A percentile compares a stretch with the other conserved stretches of the same genome.
Conservation (phyloP, 2,797 vertebrate genomes). For the Urophycis tenuis region DNA sequence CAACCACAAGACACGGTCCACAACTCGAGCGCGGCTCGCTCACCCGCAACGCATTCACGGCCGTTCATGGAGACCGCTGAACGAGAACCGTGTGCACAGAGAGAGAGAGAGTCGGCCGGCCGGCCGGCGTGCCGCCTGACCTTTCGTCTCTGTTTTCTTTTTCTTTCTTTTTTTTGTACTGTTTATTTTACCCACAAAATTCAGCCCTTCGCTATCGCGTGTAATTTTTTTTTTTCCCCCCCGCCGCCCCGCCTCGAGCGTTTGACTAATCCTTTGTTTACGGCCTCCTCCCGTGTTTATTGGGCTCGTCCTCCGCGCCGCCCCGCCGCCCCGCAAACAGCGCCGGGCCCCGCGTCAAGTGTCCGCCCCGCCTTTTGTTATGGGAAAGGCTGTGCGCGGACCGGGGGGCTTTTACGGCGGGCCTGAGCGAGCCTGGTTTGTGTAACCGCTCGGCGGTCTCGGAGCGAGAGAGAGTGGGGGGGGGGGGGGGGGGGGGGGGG, state of each 20-base stretch:
- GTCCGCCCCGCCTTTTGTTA: slow-evolving; percentile 51
- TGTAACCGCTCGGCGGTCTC: slow-evolving; percentile 56
- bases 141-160: slow-evolving; percentile 25
- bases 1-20: slow-evolving; percentile 40
- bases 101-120: too few species aligned
- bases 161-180: slow-evolving; percentile 27
- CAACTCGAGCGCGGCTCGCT: slow-evolving; percentile 19
- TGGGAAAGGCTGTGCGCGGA: slow-evolving; percentile 47
- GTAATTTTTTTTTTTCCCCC: slow-evolving; percentile 46
- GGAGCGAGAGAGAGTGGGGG: too few species aligned
- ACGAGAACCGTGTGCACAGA: slow-evolving; percentile 9
- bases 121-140: too few species aligned
- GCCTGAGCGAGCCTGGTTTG: slow-evolving; percentile 51
- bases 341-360: slow-evolving; percentile 48
- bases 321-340: slow-evolving; percentile 35
- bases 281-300: slow-evolving; percentile 45
- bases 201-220: slow-evolving; percentile 22
- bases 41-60: slow-evolving; percentile 19
- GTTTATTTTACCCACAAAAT: slow-evolving; percentile 1
- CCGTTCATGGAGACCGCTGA: slow-evolving; percentile 14
- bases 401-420: slow-evolving; percentile 52
- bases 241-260: slow-evolving; percentile 18
- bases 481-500: slow-evolving; percentile 25
- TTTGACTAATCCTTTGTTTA: slow-evolving; percentile 49
- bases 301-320: slow-evolving; percentile 36